phyloP scores from a whole-genome alignment of 2,797 vertebrate species.

The Yasuhikotakia modesta region DNA sequence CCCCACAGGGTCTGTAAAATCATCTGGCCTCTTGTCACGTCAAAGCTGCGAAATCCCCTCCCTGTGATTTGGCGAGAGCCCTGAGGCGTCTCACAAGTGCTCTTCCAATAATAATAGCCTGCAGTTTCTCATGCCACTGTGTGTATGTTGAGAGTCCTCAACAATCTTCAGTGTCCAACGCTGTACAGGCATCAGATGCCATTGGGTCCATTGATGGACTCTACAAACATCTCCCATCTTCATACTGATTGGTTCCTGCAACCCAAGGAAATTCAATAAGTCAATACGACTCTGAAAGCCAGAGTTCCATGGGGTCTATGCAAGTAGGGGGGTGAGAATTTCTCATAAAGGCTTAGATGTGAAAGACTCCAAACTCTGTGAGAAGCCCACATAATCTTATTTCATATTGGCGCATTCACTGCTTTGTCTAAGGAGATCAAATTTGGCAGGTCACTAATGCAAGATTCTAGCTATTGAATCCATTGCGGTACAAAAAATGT shows the following conservation, averaged over 20 bases:
- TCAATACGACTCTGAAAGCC: constrained; percentile 24
- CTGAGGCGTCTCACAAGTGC: constrained; percentile 11
- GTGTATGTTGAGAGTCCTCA: constrained; percentile 24
- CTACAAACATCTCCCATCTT: constrained; percentile 22
- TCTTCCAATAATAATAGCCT: constrained; percentile 15
- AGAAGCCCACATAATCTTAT: constrained; percentile 37
- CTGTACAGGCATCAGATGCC: neutral
- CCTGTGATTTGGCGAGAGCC: constrained; percentile 38
- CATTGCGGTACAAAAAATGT: neutral
- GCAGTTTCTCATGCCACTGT: constrained; percentile 29
- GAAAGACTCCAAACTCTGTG: constrained; percentile 23
- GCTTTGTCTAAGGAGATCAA: constrained; percentile 12
- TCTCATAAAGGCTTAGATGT: constrained; percentile 32
- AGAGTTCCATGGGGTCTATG: neutral
- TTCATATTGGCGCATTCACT: constrained; percentile 27
- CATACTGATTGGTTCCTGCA: neutral
- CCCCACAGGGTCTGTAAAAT: constrained; percentile 21
- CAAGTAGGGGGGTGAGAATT: neutral
- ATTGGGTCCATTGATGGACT: constrained; percentile 8
- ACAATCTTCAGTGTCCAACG: constrained; percentile 9
- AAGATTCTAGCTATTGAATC: neutral
- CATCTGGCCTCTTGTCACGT: constrained; percentile 21
- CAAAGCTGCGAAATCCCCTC: constrained; percentile 34
- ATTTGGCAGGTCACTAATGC: neutral
- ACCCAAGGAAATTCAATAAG: constrained; percentile 30